Base-by-base conservation (phyloP, 1,140 invertebrate genomes). In the Zaprionus vittiger region DNA sequence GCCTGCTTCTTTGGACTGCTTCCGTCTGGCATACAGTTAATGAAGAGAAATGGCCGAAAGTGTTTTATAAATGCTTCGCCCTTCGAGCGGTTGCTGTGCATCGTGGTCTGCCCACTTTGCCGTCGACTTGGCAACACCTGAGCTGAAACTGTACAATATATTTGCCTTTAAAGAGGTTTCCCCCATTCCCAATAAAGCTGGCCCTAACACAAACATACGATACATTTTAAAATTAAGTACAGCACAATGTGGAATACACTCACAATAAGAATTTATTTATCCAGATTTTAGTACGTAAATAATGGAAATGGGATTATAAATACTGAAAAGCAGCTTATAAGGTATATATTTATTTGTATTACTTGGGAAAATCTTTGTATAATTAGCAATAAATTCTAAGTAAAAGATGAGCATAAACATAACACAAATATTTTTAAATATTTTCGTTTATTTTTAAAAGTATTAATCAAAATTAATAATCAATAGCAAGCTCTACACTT, bases 41-140 rank as follows among this genome's bases (percentile, higher is more conserved):
- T 87, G 84, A 89, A 89, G 80, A 89, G 84, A 87, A 89, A 89
- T 89, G 83, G 73, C 77, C 74, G 73, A 83, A 80, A 87, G 80
- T 87, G 83, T 86, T 86, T 86, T 86, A 82, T 86, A 82, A 86
- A 83, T 82, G 77, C 77, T 83, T 75, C 41, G 61, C 78, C 67
- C 67, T 69, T 56, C 41, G 66, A 61, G 56, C 68, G 54, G 44
- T 41, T 41, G 26, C 44, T 38, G 28, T 37, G 37, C 7, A 44
- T 7, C 7, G 24, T 52, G 31, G 47, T 44, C 22, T 56, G n/a
- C 31, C 28, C 31, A 57, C 22, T 55, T n/a, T n/a, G 49, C n/a
- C 11, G n/a, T 12, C 4, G 24, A 41, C 34, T 28, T 26, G 6
- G 22, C 37, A 57, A 44, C 54, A 28, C 28, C 31, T 52, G 20